Percentiles rank a stretch among this genome's conserved stretches.
These are phyloP conservation scores for Lissocephala sabroskyi DNA, from an alignment of 2,888 invertebrate species.

Conservation along the genomic window DNA sequence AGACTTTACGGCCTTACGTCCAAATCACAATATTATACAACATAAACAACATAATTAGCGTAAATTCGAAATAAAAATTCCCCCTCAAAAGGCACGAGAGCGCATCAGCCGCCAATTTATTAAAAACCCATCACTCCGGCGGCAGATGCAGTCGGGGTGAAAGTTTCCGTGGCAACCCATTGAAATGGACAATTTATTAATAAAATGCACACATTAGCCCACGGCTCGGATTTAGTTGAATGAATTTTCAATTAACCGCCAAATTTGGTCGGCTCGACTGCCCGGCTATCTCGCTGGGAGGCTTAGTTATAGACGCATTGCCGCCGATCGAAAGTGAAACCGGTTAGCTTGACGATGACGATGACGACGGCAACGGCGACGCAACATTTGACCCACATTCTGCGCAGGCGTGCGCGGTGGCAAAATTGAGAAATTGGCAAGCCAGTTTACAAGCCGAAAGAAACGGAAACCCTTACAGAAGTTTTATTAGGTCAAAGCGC, in stretches of 20 bases:
- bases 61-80: slow-evolving; percentile 22
- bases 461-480: too few relatives aligned
- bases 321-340: slow-evolving; percentile 46
- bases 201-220: slow-evolving; percentile 58
- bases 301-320: too few relatives aligned
- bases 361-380: slow-evolving; percentile 35
- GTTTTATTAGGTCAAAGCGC: slow-evolving; percentile 15
- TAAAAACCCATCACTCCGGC: slow-evolving; percentile 25
- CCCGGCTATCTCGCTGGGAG: too few relatives aligned
- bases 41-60: slow-evolving; percentile 57
- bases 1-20: too few relatives aligned
- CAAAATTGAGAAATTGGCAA: slow-evolving; percentile 38
- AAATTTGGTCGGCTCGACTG: slow-evolving; percentile 33
- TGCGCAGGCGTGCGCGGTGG: slow-evolving; percentile 15
- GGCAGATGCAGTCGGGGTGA: slow-evolving; percentile 21
- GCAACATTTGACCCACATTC: slow-evolving; percentile 55
- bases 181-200: slow-evolving; percentile 61
- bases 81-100: slow-evolving; percentile 2
- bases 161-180: slow-evolving; percentile 32
- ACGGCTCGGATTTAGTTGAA: slow-evolving; percentile 48
- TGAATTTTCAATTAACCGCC: slow-evolving; percentile 61
- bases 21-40: slow-evolving; percentile 57
- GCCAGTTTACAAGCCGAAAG: too few relatives aligned
- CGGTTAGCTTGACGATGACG: slow-evolving; percentile 28
- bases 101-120: slow-evolving; percentile 39